Base-by-base conservation (phyloP, 2,888 invertebrate species). In the Pelosia muscerda region DNA sequence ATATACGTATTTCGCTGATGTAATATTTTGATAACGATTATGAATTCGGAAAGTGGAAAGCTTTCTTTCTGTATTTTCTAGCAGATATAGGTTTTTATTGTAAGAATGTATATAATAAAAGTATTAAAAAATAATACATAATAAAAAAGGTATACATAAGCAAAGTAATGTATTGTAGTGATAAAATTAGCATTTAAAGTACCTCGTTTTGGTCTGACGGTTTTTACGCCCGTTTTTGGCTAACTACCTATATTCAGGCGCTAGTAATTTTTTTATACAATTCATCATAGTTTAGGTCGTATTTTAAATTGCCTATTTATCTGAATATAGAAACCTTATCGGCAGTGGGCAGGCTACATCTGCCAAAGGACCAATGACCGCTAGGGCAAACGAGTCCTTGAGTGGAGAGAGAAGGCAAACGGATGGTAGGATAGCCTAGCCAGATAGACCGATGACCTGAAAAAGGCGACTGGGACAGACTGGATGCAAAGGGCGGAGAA, bases 191-290 rank as follows among this genome's bases (percentile, higher is more conserved):
- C 49, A 49, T 49, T 49, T n/a, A 49, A 49, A 49, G 49, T 49
- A 49, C 9, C 49, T n/a, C 49, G 49, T 49, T 49, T 49, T n/a
- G n/a, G 49, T 49, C 49, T 49, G 49, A 49, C n/a, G 49, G n/a
- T 49, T 49, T 49, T 19, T 6, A 49, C 49, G 49, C 1, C 49
- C n/a, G 8, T 49, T 49, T 49, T n/a, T 49, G 49, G 9, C 4
- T 9, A 49, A n/a, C n/a, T 9, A 49, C 8, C n/a, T n/a, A 49
- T 49, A 49, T n/a, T n/a, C 42, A 42, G 15, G 6, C 15, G 1
- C 19, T 42, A 19, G 19, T 42, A 42, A 3, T 19, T 42, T 42
- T 34, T 42, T 42, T 42, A 19, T 1, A 42, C 42, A 42, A 19
- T 42, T 42, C 19, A 42, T 15, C 15, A 5, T 15, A 38, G 15